These are phyloP conservation scores for Sicus ferrugineus DNA, from an alignment of 2,888 invertebrate genomes.

Conservation along the genomic window DNA sequence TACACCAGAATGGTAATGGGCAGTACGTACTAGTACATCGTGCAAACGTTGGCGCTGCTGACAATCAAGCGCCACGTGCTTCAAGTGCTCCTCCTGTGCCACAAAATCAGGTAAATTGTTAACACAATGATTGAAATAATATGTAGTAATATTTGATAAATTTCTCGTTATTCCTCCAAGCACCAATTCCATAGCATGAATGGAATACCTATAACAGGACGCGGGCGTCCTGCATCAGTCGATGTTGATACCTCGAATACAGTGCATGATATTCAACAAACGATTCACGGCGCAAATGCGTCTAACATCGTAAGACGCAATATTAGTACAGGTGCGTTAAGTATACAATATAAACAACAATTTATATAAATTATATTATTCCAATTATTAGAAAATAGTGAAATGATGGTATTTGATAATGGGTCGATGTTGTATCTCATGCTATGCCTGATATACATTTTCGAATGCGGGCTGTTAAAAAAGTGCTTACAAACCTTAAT, in stretches of 20 bases:
- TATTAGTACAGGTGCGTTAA: slow-evolving; percentile 60
- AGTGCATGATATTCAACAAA: slow-evolving; percentile 52
- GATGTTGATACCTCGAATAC: slow-evolving; percentile 65
- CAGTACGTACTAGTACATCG: slow-evolving; percentile 85
- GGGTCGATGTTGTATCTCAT: too few relatives aligned
- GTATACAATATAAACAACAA: too few relatives aligned
- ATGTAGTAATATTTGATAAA: slow-evolving; percentile 28
- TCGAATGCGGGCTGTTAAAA: too few relatives aligned
- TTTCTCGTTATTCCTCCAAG: slow-evolving; percentile 48
- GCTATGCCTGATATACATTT: too few relatives aligned
- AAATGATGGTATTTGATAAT: too few relatives aligned
- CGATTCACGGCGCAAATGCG: slow-evolving; percentile 44
- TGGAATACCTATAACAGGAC: slow-evolving; percentile 65
- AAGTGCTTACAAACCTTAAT: too few relatives aligned
- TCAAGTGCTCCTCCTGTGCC: slow-evolving; percentile 84
- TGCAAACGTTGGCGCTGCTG: slow-evolving; percentile 69
- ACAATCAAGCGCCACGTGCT: slow-evolving; percentile 78
- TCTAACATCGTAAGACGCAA: slow-evolving; percentile 62
- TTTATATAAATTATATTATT: too few relatives aligned
- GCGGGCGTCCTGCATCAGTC: slow-evolving; percentile 75
- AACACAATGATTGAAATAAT: slow-evolving; percentile 6
- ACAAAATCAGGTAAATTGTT: slow-evolving; percentile 65
- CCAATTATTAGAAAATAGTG: too few relatives aligned
- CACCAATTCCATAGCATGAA: slow-evolving; percentile 63
- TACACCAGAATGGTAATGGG: slow-evolving; percentile 67